Conservation (phyloP, 2,888 invertebrate species). For the Sphecodes monilicornis region DNA sequence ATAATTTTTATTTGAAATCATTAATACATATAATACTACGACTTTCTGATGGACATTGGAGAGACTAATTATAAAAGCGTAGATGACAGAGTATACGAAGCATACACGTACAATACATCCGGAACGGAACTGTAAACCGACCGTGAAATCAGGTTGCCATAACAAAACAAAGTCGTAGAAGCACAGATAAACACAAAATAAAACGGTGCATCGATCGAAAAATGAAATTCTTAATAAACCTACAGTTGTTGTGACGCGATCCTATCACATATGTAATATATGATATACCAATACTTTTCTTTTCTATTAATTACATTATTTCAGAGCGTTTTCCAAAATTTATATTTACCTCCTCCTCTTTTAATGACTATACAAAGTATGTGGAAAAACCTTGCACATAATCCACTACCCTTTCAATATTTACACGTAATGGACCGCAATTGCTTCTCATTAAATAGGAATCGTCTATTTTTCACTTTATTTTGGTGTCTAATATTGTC, state of each 20-base stretch:
- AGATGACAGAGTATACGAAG: slow-evolving; percentile 51
- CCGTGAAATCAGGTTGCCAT: slow-evolving; percentile 82
- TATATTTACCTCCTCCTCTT: too few relatives aligned
- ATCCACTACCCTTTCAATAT: too few relatives aligned
- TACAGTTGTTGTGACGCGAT: background rate
- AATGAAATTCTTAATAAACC: slow-evolving; percentile 1
- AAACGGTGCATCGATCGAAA: background rate
- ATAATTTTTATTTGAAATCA: background rate
- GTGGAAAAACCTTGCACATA: too few relatives aligned
- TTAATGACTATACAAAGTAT: too few relatives aligned
- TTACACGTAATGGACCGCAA: too few relatives aligned
- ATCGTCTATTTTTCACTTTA: too few relatives aligned
- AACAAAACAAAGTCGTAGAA: slow-evolving; percentile 47
- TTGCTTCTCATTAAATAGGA: too few relatives aligned
- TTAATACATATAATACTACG: background rate
- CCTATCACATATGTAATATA: too few relatives aligned
- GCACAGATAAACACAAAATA: background rate
- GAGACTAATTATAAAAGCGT: slow-evolving; percentile 43
- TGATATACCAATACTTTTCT: too few relatives aligned
- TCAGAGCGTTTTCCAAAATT: too few relatives aligned
- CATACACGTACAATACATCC: slow-evolving; percentile 75
- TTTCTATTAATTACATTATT: too few relatives aligned
- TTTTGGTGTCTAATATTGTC: too few relatives aligned
- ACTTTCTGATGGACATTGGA: background rate
- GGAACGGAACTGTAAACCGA: slow-evolving; percentile 82